A percentile compares a stretch with the other conserved stretches of the same genome.
These are phyloP conservation scores for Steatornis caripensis DNA, from an alignment of 2,113 vertebrate species.

Conservation along the genomic window DNA sequence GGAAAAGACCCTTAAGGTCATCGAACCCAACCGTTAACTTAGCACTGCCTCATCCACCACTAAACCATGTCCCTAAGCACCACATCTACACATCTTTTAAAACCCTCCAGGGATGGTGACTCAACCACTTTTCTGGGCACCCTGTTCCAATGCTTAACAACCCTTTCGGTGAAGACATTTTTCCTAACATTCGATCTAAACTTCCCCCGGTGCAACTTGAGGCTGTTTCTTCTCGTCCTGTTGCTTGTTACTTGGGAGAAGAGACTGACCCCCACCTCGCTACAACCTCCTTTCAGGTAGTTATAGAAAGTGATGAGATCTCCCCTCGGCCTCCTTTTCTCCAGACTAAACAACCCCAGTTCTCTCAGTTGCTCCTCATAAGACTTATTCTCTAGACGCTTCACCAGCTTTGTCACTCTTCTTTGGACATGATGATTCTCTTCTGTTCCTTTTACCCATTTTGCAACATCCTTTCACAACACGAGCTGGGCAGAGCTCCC, in stretches of 20 bases:
- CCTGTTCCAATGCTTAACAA: neutral
- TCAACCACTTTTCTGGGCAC: neutral
- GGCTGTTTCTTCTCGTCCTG: neutral
- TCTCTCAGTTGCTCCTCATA: accelerated
- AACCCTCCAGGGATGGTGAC: neutral
- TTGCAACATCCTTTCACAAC: neutral
- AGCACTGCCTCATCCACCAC: neutral
- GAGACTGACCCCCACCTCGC: accelerated
- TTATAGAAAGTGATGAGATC: accelerated
- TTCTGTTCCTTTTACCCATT: neutral
- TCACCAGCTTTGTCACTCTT: accelerated
- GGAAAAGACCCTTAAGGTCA: neutral
- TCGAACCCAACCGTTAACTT: accelerated
- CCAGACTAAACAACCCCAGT: neutral
- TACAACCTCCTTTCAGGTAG: neutral
- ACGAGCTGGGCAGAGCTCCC: neutral
- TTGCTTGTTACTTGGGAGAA: neutral
- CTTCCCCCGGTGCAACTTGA: accelerated
- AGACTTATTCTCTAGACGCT: neutral
- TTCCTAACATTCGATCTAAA: neutral
- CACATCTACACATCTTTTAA: accelerated
- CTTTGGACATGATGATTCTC: neutral
- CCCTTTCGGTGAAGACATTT: neutral
- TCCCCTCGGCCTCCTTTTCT: neutral
- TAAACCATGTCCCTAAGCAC: neutral